Conservation (phyloP, 2,888 invertebrate species). For the Agyllia agylla region DNA sequence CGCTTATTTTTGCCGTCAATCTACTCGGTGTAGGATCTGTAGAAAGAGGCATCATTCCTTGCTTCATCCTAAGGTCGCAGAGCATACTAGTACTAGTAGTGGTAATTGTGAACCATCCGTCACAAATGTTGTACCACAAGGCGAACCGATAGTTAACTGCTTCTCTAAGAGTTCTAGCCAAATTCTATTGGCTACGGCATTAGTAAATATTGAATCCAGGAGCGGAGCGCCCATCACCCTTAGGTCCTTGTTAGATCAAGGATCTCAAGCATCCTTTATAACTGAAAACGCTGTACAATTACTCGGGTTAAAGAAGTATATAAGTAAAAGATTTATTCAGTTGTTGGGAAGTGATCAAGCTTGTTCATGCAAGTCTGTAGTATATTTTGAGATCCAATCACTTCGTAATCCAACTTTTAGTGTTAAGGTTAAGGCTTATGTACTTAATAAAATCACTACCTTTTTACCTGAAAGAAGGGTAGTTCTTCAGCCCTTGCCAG, state of each 20-base stretch:
- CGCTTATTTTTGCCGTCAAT: constrained; percentile 56
- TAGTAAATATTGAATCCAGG: constrained; percentile 47
- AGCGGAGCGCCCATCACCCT: constrained; percentile 33
- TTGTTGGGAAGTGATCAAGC: constrained; percentile 30
- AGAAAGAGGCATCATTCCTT: constrained; percentile 63
- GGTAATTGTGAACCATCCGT: background rate
- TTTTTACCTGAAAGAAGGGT: constrained; percentile 38
- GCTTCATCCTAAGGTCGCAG: constrained; percentile 42
- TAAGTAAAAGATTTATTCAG: constrained; percentile 32
- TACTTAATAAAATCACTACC: constrained; percentile 45
- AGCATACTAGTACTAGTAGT: background rate
- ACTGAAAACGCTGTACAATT: constrained; percentile 67
- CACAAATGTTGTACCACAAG: constrained; percentile 23
- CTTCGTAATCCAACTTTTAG: constrained; percentile 38
- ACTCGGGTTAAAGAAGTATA: constrained; percentile 49
- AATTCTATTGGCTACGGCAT: constrained; percentile 66
- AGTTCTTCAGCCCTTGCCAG: constrained; percentile 10
- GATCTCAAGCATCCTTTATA: constrained; percentile 76
- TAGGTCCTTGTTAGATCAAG: constrained; percentile 76
- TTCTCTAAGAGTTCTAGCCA: constrained; percentile 36
- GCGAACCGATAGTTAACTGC: constrained; percentile 23
- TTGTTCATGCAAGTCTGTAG: constrained; percentile 25
- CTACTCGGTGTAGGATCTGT: constrained; percentile 58
- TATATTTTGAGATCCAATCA: constrained; percentile 49
- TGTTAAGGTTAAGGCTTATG: constrained; percentile 57